A percentile compares a stretch with the other conserved stretches of the same genome.
These are phyloP conservation scores for Empidonax traillii DNA, from an alignment of 2,113 vertebrate genomes.

Conservation along the genomic window DNA sequence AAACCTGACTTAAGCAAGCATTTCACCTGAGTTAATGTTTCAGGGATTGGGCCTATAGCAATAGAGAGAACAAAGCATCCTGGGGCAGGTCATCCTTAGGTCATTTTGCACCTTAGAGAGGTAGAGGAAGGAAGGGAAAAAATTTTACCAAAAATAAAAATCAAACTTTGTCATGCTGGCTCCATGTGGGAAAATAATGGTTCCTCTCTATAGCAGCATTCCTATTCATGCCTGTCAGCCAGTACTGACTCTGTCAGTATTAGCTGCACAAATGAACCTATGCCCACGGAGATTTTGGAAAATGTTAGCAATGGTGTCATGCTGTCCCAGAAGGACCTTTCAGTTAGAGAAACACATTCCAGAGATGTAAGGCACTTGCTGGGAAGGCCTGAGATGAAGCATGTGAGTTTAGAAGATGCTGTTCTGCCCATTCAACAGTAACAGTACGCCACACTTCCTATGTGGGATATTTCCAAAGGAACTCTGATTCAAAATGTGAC, in stretches of 20 bases:
- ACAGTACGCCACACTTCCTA: neutral
- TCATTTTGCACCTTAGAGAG: neutral
- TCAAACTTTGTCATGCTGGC: neutral
- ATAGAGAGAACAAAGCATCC: neutral
- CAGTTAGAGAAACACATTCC: neutral
- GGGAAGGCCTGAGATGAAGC: constrained; percentile 4
- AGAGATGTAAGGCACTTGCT: constrained; percentile 7
- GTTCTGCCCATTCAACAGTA: neutral
- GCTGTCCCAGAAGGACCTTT: neutral
- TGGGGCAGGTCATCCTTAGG: neutral
- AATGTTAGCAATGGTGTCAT: neutral
- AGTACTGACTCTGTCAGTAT: neutral
- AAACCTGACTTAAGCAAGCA: neutral
- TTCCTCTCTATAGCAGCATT: neutral
- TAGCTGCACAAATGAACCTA: neutral
- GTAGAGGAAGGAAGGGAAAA: neutral
- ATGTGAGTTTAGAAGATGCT: neutral
- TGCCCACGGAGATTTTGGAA: neutral
- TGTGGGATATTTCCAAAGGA: neutral
- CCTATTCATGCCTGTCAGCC: neutral
- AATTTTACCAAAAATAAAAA: neutral
- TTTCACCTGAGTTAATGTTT: neutral
- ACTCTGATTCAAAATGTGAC: neutral
- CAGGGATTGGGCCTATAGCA: neutral
- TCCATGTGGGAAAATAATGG: neutral